These are phyloP conservation scores for Rafetus swinhoei DNA, from an alignment of 2,113 vertebrate species.

Conservation along the genomic window DNA sequence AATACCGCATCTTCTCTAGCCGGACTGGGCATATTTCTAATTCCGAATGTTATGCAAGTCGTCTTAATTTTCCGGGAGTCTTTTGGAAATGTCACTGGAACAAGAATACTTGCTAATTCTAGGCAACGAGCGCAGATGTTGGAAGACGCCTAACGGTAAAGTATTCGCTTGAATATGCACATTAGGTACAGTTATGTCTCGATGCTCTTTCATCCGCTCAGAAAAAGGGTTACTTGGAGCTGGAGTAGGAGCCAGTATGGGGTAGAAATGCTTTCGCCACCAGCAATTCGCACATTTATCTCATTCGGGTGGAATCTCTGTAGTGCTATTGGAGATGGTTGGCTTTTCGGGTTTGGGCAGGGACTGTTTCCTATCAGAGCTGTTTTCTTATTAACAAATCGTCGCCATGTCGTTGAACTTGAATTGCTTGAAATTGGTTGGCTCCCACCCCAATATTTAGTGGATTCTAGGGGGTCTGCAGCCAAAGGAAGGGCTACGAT, in stretches of 20 bases:
- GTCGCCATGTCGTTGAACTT: conserved; percentile 85
- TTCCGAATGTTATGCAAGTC: conserved; percentile 13
- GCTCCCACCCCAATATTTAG: conserved; percentile 59
- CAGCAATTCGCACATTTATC: background rate
- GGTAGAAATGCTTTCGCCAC: background rate
- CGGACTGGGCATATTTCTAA: conserved; percentile 38
- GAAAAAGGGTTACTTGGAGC: background rate
- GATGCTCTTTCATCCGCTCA: background rate
- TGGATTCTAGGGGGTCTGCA: conserved; percentile 35
- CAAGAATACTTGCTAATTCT: conserved; percentile 40
- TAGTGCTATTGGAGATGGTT: background rate
- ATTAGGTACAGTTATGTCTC: conserved; percentile 6
- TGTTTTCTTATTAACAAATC: conserved; percentile 36
- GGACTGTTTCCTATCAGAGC: conserved; percentile 16
- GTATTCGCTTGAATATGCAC: conserved; percentile 42
- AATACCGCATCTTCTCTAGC: conserved; percentile 74
- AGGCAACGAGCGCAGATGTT: conserved; percentile 56
- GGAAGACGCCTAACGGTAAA: conserved; percentile 79
- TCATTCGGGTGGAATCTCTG: background rate
- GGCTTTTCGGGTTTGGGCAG: background rate
- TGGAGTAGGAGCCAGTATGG: background rate
- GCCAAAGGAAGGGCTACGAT: conserved; percentile 44
- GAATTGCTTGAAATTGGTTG: conserved; percentile 71
- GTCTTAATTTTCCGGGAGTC: conserved; percentile 44
- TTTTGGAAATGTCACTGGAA: conserved; percentile 68